Base-by-base conservation (phyloP, 2,888 invertebrate species). In the Biston betularia region DNA sequence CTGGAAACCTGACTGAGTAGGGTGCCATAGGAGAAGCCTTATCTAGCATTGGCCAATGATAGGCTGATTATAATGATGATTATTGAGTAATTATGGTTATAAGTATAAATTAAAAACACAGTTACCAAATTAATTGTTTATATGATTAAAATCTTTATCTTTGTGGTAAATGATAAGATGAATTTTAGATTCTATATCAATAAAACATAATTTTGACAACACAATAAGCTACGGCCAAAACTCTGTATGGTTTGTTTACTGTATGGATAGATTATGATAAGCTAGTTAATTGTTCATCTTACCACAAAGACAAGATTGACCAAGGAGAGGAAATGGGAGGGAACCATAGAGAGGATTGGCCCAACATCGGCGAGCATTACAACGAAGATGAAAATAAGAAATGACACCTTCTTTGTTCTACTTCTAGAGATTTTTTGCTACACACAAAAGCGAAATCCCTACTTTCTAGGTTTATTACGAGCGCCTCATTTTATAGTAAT, bases 261-360 rank as follows among this genome's bases (percentile, higher is more conserved):
- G 56, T 24, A 42, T 53, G 60, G 82, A 78, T 71, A 74, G 68
- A 55, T 61, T 62, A 59, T 63, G 59, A 52, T 62, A 50, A 45
- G 54, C 63, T 46, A 54, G 35, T 53, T 42, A 62, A 50, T 63
- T 6, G 48, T 61, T 63, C 67, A 71, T 69, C 56, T 69, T 73
- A 71, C 74, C 72, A 72, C 73, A 75, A 73, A 71, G 65, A 71
- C 62, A 49, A 68, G 63, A 55, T 57, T 60, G 24, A 64, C 33
- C 63, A 65, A 66, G 77, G 80, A 83, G 79, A 78, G 77, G 79
- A 74, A 79, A 65, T 71, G 75, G 62, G 72, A 66, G 67, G 86
- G 86, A 88, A 84, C 89, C 92, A 90, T 89, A 92, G 78, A 93
- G 93, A 93, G 92, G 87, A 88, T 92, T 93, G 93, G 93, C 92